These are phyloP conservation scores for Brienomyrus brachyistius DNA, from an alignment of 2,113 vertebrate genomes.

Conservation along the genomic window DNA sequence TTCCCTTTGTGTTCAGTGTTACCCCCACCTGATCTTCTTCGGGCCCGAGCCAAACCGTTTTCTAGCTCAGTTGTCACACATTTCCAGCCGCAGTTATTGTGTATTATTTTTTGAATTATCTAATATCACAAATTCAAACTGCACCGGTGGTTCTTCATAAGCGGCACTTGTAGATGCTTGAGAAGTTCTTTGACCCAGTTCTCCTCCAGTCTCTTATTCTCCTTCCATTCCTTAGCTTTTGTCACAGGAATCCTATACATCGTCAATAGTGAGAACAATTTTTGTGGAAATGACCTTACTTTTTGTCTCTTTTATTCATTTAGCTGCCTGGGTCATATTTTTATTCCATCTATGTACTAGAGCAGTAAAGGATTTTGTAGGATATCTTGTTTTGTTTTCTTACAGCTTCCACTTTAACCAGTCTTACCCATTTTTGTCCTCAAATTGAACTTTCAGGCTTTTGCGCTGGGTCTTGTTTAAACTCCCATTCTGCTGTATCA, in stretches of 20 bases:
- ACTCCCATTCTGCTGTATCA: not conserved
- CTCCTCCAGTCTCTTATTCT: not conserved
- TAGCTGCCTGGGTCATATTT: not conserved
- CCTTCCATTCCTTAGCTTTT: not conserved
- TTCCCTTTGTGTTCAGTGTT: not conserved
- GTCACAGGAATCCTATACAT: not conserved
- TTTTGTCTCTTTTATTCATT: not conserved
- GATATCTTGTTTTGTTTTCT: not conserved
- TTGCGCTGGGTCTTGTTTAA: not conserved
- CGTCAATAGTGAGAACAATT: not conserved
- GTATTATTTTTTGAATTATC: not conserved
- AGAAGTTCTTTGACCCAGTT: not conserved
- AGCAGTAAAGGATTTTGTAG: not conserved
- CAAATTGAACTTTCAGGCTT: not conserved
- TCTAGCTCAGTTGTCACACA: not conserved
- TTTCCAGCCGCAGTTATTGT: not conserved
- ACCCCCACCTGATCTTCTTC: constrained; percentile 5
- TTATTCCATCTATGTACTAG: not conserved
- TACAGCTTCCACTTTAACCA: not conserved
- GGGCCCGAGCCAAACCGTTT: not conserved
- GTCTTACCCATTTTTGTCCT: not conserved
- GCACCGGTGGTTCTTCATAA: not conserved
- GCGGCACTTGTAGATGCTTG: not conserved
- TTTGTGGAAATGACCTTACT: not conserved
- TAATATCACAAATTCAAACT: not conserved